These are phyloP conservation scores for Oreortyx pictus DNA, from an alignment of 2,797 vertebrate genomes.

Conservation along the genomic window DNA sequence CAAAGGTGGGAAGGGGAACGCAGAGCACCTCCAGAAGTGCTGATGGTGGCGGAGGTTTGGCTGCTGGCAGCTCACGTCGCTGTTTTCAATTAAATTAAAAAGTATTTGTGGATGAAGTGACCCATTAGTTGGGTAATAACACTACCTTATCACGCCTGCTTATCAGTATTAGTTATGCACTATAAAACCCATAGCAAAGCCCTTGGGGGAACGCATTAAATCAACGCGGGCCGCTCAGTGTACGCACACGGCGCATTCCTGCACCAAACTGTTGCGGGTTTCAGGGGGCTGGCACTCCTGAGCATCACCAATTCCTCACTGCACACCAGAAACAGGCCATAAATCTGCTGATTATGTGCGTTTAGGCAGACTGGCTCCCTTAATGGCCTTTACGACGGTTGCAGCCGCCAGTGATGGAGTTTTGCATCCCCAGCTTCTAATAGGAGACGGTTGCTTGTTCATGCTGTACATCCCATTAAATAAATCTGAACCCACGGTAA, in stretches of 20 bases:
- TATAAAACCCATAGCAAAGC: conserved; percentile 66
- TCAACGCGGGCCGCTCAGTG: not conserved
- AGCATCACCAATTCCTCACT: conserved; percentile 6
- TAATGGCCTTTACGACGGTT: conserved; percentile 55
- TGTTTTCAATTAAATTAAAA: conserved; percentile 72
- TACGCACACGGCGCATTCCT: not conserved
- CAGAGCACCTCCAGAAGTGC: not conserved
- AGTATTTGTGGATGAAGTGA: conserved; percentile 65
- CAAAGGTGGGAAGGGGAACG: conserved; percentile 6
- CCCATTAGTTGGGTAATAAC: conserved; percentile 69
- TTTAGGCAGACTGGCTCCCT: conserved; percentile 64
- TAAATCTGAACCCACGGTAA: conserved; percentile 29
- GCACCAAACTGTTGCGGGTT: not conserved
- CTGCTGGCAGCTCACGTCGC: conserved; percentile 6
- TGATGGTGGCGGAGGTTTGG: not conserved
- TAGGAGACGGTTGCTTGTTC: not conserved
- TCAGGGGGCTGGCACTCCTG: not conserved
- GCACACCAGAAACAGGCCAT: conserved; percentile 51
- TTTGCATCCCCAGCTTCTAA: conserved; percentile 49
- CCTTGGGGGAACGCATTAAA: conserved; percentile 63
- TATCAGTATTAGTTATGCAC: conserved; percentile 77
- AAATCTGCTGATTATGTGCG: conserved; percentile 70
- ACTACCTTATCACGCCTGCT: conserved; percentile 70
- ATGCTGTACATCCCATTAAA: conserved; percentile 31
- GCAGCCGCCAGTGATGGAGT: conserved; percentile 32